Conservation (phyloP, 2,888 invertebrate species). For the Asteroscopus sphinx region DNA sequence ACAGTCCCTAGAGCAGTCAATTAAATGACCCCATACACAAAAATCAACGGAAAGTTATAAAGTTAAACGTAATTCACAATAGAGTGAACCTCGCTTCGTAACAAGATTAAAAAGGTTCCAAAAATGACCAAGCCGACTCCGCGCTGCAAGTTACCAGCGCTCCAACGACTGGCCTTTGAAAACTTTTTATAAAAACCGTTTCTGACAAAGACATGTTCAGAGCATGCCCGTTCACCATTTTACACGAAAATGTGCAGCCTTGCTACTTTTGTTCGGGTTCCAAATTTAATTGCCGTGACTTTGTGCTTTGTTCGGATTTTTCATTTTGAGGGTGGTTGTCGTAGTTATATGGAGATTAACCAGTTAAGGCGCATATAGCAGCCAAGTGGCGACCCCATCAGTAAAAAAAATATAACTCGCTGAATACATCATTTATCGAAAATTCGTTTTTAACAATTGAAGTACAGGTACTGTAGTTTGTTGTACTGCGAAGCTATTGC, state of each 20-base stretch:
- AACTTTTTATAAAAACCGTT: constrained; percentile 54
- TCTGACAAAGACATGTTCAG: constrained; percentile 55
- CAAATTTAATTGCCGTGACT: constrained; percentile 45
- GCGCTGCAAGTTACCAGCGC: constrained; percentile 32
- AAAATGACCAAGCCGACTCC: constrained; percentile 45
- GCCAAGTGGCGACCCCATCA: no score
- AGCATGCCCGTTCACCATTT: constrained; percentile 34
- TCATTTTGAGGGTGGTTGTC: not conserved
- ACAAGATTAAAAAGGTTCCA: constrained; percentile 39
- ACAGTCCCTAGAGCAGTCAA: not conserved
- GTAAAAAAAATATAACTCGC: no score
- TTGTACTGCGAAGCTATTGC: no score
- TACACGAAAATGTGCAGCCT: constrained; percentile 36
- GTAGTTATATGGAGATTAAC: not conserved
- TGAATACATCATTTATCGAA: no score
- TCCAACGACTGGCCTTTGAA: constrained; percentile 50
- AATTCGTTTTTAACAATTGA: no score
- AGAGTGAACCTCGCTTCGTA: constrained; percentile 4
- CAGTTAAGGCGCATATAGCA: no score
- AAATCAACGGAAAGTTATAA: constrained; percentile 4
- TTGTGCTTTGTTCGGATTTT: constrained; percentile 8
- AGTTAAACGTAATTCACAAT: constrained; percentile 31
- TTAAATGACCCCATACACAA: constrained; percentile 9
- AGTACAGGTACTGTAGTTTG: no score
- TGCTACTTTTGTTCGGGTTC: constrained; percentile 34